Conservation (phyloP, 2,888 invertebrate genomes). For the Xiphydria camelus region DNA sequence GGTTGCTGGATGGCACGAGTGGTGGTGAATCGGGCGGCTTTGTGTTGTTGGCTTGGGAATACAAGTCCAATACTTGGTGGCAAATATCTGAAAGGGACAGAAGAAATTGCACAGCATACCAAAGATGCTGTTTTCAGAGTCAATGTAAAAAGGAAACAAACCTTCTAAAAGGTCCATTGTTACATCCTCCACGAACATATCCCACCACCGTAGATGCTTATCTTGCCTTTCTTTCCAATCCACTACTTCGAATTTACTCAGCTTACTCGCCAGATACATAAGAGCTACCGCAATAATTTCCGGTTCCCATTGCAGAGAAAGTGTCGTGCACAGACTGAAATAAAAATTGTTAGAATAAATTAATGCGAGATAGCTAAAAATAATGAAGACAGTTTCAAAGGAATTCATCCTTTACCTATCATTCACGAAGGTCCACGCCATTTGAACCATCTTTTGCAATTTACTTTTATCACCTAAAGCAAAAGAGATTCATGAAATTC, state of each 20-base stretch:
- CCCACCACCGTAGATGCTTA: slow-evolving; percentile 93
- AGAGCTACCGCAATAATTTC: slow-evolving; percentile 97
- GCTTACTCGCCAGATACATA: slow-evolving; percentile 94
- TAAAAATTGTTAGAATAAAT: slow-evolving; percentile 6
- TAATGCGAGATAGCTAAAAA: not conserved
- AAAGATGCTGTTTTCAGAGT: not conserved
- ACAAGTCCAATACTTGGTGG: slow-evolving; percentile 91
- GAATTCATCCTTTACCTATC: slow-evolving; percentile 68
- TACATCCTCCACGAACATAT: slow-evolving; percentile 94
- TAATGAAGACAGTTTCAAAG: slow-evolving; percentile 7
- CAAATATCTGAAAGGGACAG: slow-evolving; percentile 75
- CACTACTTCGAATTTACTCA: slow-evolving; percentile 91
- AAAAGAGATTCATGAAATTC: not conserved
- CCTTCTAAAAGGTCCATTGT: slow-evolving; percentile 90
- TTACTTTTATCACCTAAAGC: slow-evolving; percentile 81
- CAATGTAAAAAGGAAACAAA: slow-evolving; percentile 30
- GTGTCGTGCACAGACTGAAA: slow-evolving; percentile 86
- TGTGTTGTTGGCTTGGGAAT: slow-evolving; percentile 71
- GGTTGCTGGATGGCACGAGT: slow-evolving; percentile 57
- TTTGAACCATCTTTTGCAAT: slow-evolving; percentile 95
- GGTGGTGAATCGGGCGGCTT: slow-evolving; percentile 73
- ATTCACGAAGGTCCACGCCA: slow-evolving; percentile 99
- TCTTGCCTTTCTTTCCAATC: slow-evolving; percentile 86
- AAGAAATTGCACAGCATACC: not conserved
- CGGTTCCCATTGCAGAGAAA: slow-evolving; percentile 98